Base-by-base conservation (phyloP, 2,888 invertebrate species). In the Mythimna lalbum region DNA sequence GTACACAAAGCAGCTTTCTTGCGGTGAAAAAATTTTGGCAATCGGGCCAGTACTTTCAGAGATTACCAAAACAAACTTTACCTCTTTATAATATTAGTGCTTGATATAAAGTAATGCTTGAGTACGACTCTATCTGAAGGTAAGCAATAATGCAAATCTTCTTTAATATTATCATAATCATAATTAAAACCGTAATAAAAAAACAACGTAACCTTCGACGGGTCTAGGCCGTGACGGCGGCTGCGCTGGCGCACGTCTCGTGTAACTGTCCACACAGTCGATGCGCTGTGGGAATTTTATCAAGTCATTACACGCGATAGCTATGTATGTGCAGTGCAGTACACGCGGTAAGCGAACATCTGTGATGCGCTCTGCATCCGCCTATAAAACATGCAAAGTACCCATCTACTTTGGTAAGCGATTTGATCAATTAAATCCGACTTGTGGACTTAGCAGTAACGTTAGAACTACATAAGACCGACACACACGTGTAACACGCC, bases 191-290 rank as follows among this genome's bases (percentile, higher is more conserved):
- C 17, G 19, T 69, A 52, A 70, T 61, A 49, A 65, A 33, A 73
- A 59, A 61, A 39, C 62, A 72, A 69, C 69, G 63, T 70, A 81
- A 76, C 84, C 84, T 84, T 84, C 79, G 61, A 27, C 59, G 71
- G 76, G 79, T 78, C 84, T 84, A 76, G 79, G 81, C 79, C 83
- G 79, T 80, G 63, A 74, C 77, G 75, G 75, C 78, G 63, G 73
- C 77, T 72, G 73, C 77, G 82, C 69, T 31, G 21, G 76, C 77
- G 73, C 79, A 73, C 70, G 33, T 70, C 76, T 31, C 64, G 75
- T 73, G 53, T 80, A 74, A 75, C 76, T 78, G 76, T 76, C 68
- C 53, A 69, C 53, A 69, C 56, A 69, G 61, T 62, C 53, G 68
- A 72, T 69, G 56, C 67, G 65, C 65, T 76, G 83, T 84, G 81